A percentile compares a stretch with the other conserved stretches of the same genome.
Evolutionary conservation across 2,113 vertebrate genomes (phyloP).

Genomic region (Calonectris borealis): DNA sequence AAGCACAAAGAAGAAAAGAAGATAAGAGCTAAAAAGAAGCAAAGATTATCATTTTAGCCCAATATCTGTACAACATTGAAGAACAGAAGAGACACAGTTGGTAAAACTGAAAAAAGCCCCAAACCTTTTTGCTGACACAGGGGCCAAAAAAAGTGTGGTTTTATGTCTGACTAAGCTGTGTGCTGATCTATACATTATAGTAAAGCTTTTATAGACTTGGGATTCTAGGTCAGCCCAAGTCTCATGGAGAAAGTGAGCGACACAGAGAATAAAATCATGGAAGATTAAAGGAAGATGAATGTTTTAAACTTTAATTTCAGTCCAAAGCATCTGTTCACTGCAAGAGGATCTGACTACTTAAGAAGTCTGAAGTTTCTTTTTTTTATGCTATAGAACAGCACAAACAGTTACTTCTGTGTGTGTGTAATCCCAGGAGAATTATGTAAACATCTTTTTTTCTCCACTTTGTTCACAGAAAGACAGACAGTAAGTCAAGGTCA

Average conservation of each 20-base stretch:
- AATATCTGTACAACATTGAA: not conserved
- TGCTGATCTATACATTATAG: not conserved
- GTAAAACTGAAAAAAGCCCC: not conserved
- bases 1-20: not conserved
- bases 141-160: not conserved
- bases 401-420: not conserved
- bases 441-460: not conserved
- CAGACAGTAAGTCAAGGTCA: not conserved
- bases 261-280: not conserved
- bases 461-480: not conserved
- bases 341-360: not conserved
- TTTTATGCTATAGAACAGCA: not conserved
- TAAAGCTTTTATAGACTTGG: not conserved
- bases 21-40: not conserved
- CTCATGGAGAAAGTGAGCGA: not conserved
- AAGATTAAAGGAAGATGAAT: conserved; percentile 11
- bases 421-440: not conserved
- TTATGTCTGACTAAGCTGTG: not conserved
- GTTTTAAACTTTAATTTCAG: conserved; percentile 23
- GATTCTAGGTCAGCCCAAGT: not conserved
- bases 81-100: not conserved
- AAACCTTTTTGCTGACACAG: not conserved
- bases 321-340: not conserved
- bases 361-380: not conserved
- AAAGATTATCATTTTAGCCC: not conserved